Base-by-base conservation (phyloP, 2,797 vertebrate genomes). In the Gymnodraco acuticeps region DNA sequence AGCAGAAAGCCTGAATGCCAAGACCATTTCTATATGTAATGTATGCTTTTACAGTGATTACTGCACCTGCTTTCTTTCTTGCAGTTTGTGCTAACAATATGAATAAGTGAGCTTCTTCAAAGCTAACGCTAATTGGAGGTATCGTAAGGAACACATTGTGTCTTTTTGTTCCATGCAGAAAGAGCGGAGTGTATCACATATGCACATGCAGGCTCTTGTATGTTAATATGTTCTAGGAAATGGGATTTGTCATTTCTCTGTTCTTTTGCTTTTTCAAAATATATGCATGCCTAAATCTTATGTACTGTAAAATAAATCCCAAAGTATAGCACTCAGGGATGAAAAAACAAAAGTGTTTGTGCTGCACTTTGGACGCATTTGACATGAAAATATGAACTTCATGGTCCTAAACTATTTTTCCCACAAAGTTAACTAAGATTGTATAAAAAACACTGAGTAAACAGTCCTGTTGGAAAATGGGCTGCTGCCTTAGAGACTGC, bases 21-120 rank as follows among this genome's bases (percentile, higher is more conserved):
- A 65, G 52, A 62, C 59, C 64, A 72, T 88, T 89, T 86, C 77
- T 64, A 81, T 50, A 61, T 79, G 82, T 85, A 83, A 92, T 93
- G 82, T 82, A 78, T 89, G 81, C 82, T 90, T 93, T 92, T 84
- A 81, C 65, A 52, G 69, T 82, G 75, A 87, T 90, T 85, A 76
- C 78, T 45, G 67, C 72, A 85, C 72, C 76, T 78, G 76, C 53
- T 51, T 78, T 42, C 43, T 27, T 58, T 10, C 41, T 50, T 73
- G 55, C 61, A 61, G 60, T 80, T 64, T 76, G 38, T 75, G 75
- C 65, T 59, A 67, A 83, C 75, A 78, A 76, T 60, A 75, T 10
- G 50, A 71, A 73, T 70, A 66, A 81, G 51, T 67, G 64, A 52
- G 17, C 69, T 70, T 64, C 42, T 73, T 75, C 46, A 64, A 71